These are phyloP conservation scores for Marronus borbonicus DNA, from an alignment of 2,888 invertebrate species.

Conservation along the genomic window DNA sequence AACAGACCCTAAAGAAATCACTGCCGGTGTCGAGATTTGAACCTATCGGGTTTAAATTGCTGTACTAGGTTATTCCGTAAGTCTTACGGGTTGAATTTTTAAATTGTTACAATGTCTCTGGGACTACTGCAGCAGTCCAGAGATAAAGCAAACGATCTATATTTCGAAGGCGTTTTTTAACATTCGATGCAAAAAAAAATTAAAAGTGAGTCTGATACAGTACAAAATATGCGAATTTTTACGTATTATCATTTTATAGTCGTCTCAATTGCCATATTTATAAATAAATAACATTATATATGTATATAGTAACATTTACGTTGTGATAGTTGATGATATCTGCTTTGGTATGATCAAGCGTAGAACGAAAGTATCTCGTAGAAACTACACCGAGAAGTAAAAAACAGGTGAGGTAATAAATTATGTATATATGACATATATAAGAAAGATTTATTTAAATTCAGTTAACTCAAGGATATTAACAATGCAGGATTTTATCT, in stretches of 20 bases:
- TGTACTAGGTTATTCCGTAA: too few species aligned
- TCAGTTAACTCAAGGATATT: background rate
- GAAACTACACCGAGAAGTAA: background rate
- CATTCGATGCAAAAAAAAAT: background rate
- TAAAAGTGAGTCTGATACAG: background rate
- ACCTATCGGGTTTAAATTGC: too few species aligned
- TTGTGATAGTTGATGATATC: slow-evolving; percentile 1
- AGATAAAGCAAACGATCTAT: too few species aligned
- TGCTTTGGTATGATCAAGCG: background rate
- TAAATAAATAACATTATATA: background rate
- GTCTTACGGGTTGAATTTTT: too few species aligned
- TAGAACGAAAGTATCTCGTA: background rate
- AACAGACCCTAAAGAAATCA: background rate
- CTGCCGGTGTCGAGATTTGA: background rate
- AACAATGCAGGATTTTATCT: background rate
- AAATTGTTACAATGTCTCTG: too few species aligned
- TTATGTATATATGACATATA: background rate
- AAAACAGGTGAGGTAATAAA: background rate
- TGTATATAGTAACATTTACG: background rate
- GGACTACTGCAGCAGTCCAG: too few species aligned
- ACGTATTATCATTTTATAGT: background rate
- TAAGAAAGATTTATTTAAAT: background rate
- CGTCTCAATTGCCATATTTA: slow-evolving; percentile 4
- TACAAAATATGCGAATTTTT: background rate
- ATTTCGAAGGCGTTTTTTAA: background rate